A percentile compares a stretch with the other conserved stretches of the same genome.
These are phyloP conservation scores for Gopherus flavomarginatus DNA, from an alignment of 2,113 vertebrate genomes.

Conservation along the genomic window DNA sequence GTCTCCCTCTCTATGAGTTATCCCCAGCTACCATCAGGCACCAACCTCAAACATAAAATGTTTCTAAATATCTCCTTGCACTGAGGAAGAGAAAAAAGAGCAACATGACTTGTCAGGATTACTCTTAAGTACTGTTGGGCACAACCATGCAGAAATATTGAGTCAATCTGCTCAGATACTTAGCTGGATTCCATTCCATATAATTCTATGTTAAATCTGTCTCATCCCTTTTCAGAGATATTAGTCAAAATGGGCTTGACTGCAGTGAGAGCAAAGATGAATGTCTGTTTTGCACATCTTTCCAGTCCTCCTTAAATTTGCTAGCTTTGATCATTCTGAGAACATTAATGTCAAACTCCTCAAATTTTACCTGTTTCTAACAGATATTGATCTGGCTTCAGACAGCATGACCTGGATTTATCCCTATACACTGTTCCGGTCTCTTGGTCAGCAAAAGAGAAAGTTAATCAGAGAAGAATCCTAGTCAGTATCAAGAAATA, in stretches of 20 bases:
- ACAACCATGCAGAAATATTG: accelerated
- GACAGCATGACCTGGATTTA: slow-evolving; percentile 36
- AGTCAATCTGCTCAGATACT: accelerated
- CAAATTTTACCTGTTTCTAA: slow-evolving; percentile 39
- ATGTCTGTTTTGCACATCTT: neutral
- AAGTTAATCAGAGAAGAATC: slow-evolving; percentile 44
- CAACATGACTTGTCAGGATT: neutral
- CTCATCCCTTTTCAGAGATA: neutral
- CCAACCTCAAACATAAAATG: neutral
- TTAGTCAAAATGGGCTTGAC: neutral
- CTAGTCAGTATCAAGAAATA: slow-evolving; percentile 19
- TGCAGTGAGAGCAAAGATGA: slow-evolving; percentile 1
- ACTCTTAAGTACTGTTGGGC: neutral
- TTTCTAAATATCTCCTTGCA: accelerated
- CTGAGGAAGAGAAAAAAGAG: neutral
- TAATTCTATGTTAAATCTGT: neutral
- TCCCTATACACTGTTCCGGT: neutral
- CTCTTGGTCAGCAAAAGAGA: slow-evolving; percentile 40
- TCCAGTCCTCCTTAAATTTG: neutral
- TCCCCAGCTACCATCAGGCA: neutral
- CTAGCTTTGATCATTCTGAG: neutral
- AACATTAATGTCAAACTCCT: neutral
- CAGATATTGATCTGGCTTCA: slow-evolving; percentile 43
- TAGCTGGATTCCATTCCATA: neutral
- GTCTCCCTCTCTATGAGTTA: neutral